Evolutionary conservation across 2,888 invertebrate species (phyloP), one percentile per base, ranked within the genome.

Genomic region (Litoditis marina): DNA sequence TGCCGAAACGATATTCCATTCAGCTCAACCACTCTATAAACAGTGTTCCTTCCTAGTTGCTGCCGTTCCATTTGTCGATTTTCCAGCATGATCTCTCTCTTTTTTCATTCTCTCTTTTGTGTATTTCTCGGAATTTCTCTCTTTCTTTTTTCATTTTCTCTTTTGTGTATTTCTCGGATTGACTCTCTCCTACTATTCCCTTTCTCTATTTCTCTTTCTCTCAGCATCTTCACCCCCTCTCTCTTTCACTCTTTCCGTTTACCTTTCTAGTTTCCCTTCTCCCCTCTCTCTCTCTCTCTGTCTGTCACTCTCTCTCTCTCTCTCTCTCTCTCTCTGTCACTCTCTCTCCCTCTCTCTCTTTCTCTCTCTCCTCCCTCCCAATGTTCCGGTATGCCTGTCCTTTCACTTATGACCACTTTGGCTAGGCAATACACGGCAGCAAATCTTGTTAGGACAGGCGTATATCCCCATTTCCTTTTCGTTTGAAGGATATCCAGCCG

Each of bases 221-320:
- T 6, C 42, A 42, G n/a, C 19, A 16, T 60, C 42, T 63, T 34
- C 28, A 34, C n/a, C 34, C 46, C 22, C 27, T 39, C 34, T 50
- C 11, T 8, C 28, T 53, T 42, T 34, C 49, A n/a, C 50, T n/a
- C 50, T 44, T 49, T 28, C 8, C 52, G 49, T 42, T 8, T 50
- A n/a, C 16, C 16, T 58, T 16, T 62, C 46, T 61, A 32, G 31
- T 54, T 54, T 27, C 25, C 25, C 30, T 39, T 52, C 42, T 46
- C 36, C 27, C 22, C 39, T 42, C 49, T 30, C 42, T 31, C 31
- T 55, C 50, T 44, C 51, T 47, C 22, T 31, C 52, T 31, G 39
- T 50, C 36, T 47, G 25, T 52, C 3, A 22, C 56, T 32, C 22
- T 54, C 31, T 65, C 36, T 46, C 39, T 27, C 52, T 55, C 27